Evolutionary conservation across 2,888 invertebrate species (phyloP), one percentile per base, ranked within the genome.

Genomic region (Tholera decimalis): DNA sequence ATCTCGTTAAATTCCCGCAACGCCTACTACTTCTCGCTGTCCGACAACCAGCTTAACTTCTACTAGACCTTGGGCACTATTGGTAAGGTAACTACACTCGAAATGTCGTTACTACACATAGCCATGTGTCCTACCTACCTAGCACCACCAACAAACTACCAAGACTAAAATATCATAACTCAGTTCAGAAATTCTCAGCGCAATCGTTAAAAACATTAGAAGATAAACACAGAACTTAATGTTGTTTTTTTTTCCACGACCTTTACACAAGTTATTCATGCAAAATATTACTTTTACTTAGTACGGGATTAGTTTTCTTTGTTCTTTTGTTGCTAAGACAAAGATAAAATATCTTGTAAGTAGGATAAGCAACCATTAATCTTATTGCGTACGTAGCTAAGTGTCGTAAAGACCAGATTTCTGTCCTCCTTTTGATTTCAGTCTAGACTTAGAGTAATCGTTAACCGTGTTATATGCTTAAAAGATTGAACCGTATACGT

Each of bases 201-300:
- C 22, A 64, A 62, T 67, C 51, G 51, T 54, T 18, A 47, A 63
- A 63, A 62, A 30, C 39, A 70, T 47, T 54, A 50, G 20, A 50
- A 71, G 35, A 13, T 37, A 71, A 59, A 54, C 58, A 67, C 39
- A 62, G 43, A 63, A 66, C 60, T 67, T 37, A 72, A 72, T 53
- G 70, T 18, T 46, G n/a, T 35, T 72, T 56, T 55, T 54, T n/a
- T 79, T 61, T 43, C 37, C 47, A 44, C 54, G 55, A 74, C 77
- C 64, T 77, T 79, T 66, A 43, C 39, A 18, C 26, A 63, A 72
- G 43, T 65, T 72, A 57, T 61, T 79, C 77, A 77, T 73, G 80
- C 63, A 72, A 79, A 79, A 72, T 72, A 74, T 79, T 74, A 60
- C 63, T 77, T 77, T 68, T 60, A 55, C 67, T 60, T 58, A 54